phyloP scores from a whole-genome alignment of 2,797 vertebrate species.

The Anabacerthia variegaticeps region DNA sequence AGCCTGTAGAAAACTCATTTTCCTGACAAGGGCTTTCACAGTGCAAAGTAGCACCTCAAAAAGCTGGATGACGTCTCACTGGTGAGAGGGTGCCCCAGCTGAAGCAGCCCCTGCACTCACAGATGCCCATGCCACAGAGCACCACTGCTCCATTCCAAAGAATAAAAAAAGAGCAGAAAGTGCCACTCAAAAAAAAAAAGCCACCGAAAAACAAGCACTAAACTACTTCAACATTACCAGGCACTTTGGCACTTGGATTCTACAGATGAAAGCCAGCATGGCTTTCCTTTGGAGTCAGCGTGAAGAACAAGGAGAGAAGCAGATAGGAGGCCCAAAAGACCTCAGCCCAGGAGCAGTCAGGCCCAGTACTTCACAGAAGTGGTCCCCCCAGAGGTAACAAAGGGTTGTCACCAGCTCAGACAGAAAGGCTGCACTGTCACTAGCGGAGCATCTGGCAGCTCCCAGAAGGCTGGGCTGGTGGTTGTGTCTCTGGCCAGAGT shows the following conservation, averaged over 20 bases:
- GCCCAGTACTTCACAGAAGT: neutral
- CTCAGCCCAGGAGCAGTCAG: neutral
- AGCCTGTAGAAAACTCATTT: neutral
- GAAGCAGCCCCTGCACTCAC: neutral
- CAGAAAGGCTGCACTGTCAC: neutral
- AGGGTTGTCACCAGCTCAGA: neutral
- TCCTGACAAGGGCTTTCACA: neutral
- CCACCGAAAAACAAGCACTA: neutral
- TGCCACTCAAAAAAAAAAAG: neutral
- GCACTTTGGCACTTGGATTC: neutral
- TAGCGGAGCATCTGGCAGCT: neutral
- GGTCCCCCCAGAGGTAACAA: rapidly evolving
- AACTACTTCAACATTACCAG: neutral
- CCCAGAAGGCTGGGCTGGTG: neutral
- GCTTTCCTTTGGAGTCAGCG: neutral
- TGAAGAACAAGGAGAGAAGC: neutral
- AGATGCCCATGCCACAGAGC: neutral
- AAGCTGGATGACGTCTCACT: neutral
- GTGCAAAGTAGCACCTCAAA: neutral
- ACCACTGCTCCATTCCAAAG: neutral
- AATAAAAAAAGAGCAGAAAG: neutral
- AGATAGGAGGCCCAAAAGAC: neutral
- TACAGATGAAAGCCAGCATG: neutral
- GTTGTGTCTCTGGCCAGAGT: neutral
- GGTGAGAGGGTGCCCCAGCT: neutral